phyloP scores from a whole-genome alignment of 2,888 invertebrate genomes.

The Rutpela maculata region DNA sequence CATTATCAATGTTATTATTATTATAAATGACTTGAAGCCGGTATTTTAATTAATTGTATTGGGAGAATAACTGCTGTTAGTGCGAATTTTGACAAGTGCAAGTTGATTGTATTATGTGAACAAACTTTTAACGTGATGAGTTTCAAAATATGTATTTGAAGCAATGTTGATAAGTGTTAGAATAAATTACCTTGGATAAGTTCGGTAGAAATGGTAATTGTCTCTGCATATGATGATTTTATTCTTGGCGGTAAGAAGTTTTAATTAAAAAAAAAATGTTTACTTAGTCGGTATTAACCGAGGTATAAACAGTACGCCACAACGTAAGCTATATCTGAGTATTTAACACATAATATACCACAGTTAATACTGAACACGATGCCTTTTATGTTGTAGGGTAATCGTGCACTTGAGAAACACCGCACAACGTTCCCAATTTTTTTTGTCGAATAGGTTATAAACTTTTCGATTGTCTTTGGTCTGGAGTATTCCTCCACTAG shows the following conservation, averaged over 20 bases:
- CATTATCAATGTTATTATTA: neutral
- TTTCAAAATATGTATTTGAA: neutral
- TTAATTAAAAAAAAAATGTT: too few species aligned
- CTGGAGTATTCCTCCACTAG: too few species aligned
- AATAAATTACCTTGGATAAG: neutral
- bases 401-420: too few species aligned
- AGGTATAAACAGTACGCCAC: too few species aligned
- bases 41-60: neutral
- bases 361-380: too few species aligned
- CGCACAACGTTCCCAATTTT: too few species aligned
- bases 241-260: slow-evolving; percentile 4
- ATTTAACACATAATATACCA: too few species aligned
- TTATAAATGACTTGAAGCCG: neutral
- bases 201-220: slow-evolving; percentile 9
- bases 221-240: slow-evolving; percentile 4
- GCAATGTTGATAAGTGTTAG: neutral
- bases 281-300: too few species aligned
- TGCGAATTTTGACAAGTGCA: neutral
- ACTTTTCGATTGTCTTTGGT: too few species aligned
- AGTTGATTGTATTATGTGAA: neutral
- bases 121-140: neutral
- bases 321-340: too few species aligned
- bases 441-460: too few species aligned
- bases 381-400: too few species aligned
- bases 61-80: neutral